Conservation (phyloP, 2,113 vertebrate species). For the Cranoglanis bouderius region DNA sequence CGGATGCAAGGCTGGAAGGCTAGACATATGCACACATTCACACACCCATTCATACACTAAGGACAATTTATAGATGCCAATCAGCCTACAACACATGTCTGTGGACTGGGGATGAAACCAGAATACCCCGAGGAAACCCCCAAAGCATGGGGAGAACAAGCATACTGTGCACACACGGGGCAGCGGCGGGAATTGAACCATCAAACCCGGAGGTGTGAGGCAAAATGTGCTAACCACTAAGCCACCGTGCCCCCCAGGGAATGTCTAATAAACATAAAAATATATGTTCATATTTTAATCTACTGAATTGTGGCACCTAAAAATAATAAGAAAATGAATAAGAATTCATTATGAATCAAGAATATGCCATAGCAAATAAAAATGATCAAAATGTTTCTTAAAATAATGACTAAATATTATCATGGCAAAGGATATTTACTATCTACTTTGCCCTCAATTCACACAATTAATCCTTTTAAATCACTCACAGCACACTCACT, state of each 20-base stretch:
- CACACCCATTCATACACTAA: too few relatives aligned
- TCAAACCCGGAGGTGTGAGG: too few relatives aligned
- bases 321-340: neutral
- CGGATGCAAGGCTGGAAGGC: too few relatives aligned
- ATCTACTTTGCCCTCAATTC: neutral
- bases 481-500: neutral
- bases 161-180: too few relatives aligned
- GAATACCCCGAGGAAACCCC: too few relatives aligned
- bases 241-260: neutral
- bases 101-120: too few relatives aligned
- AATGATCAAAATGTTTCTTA: neutral
- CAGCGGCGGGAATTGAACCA: too few relatives aligned
- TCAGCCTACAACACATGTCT: too few relatives aligned
- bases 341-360: neutral
- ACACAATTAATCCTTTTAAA: neutral
- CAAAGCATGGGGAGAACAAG: too few relatives aligned
- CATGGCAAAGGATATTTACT: neutral
- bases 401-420: neutral
- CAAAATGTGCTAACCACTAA: too few relatives aligned
- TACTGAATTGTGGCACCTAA: neutral
- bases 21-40: too few relatives aligned
- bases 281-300: neutral
- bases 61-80: too few relatives aligned
- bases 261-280: neutral
- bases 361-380: neutral